Base-by-base conservation (phyloP, 2,113 vertebrate species). In the Hippocampus comes region DNA sequence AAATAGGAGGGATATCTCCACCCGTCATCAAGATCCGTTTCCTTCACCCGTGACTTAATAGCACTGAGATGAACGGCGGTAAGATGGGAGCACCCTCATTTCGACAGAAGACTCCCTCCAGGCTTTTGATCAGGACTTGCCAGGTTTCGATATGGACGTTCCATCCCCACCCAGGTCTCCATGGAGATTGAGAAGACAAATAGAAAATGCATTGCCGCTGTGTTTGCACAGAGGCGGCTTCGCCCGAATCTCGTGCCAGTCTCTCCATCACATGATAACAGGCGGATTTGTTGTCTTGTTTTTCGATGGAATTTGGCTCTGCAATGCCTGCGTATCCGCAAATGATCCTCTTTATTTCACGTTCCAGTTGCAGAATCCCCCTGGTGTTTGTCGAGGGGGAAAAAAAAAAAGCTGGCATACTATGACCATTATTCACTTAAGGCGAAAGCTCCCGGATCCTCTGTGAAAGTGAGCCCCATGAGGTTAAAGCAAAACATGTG, bases 121-220 rank as follows among this genome's bases (percentile, higher is more conserved):
- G 86, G 83, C 88, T 82, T 88, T 81, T 82, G 81, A 88, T 86
- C 83, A 83, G 76, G 76, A 77, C 86, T 82, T 90, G 90, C 88
- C 87, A 90, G 87, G 91, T 90, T 92, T 94, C 85, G 80, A 90
- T 88, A 88, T 89, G 86, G 72, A 89, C 79, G 81, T 84, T 89
- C 78, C 86, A 81, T 89, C 87, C 84, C 82, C 91, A 88, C 90
- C 89, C 92, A 69, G 83, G 82, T 92, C 84, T 92, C 90, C 87
- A 91, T 87, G 80, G 90, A 89, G 86, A 85, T 84, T 38, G 61
- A 70, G 82, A 85, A 89, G 89, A 91, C 86, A 90, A 91, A 91
- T 91, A 90, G 86, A 91, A 90, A 91, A 89, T 92, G 86, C 84
- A 83, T 83, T 55, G 60, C 53, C 69, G 75, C 72, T 84, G 30